Base-by-base conservation (phyloP, 2,888 invertebrate genomes). In the Eremobia ochroleuca region DNA sequence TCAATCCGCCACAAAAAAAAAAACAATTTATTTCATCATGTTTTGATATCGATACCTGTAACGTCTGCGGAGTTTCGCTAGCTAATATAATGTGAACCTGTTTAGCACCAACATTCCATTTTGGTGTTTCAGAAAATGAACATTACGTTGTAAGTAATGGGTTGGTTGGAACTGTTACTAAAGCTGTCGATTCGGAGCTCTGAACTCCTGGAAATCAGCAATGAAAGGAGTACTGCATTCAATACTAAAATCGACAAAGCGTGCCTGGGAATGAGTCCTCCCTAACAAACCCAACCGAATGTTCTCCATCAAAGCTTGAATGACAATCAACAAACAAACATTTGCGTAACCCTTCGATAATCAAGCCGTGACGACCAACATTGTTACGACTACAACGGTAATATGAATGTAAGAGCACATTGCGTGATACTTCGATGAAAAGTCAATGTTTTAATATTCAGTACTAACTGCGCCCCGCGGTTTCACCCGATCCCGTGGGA, bases 391-490 rank as follows among this genome's bases (percentile, higher is more conserved):
- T 58, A 25, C 25, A 52, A n/a, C 34, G 59, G 18, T 34, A 52
- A 37, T 31, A 61, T 28, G 37, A 28, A 77, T 77, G 40, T 43
- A n/a, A 46, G 65, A 73, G 66, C 21, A 59, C 58, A 52, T 77
- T 34, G 69, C 83, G 40, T 77, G 73, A 46, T 62, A 49, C 49
- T 59, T 66, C 34, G 31, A 31, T 70, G n/a, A 79, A 83, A 82
- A 66, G 58, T 64, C 34, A 83, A 73, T 82, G 58, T 82, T 83
- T 82, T 43, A 58, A 58, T 62, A 67, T 78, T n/a, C 69, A 61
- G 40, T 65, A 58, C n/a, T n/a, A n/a, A n/a, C n/a, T n/a, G n/a
- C n/a, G n/a, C n/a, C n/a, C n/a, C n/a, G n/a, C n/a, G n/a, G n/a
- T n/a, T n/a, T n/a, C n/a, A n/a, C n/a, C n/a, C n/a, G n/a, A n/a